Base-by-base conservation (phyloP, 2,888 invertebrate genomes). In the Leptopilina drosophilae region DNA sequence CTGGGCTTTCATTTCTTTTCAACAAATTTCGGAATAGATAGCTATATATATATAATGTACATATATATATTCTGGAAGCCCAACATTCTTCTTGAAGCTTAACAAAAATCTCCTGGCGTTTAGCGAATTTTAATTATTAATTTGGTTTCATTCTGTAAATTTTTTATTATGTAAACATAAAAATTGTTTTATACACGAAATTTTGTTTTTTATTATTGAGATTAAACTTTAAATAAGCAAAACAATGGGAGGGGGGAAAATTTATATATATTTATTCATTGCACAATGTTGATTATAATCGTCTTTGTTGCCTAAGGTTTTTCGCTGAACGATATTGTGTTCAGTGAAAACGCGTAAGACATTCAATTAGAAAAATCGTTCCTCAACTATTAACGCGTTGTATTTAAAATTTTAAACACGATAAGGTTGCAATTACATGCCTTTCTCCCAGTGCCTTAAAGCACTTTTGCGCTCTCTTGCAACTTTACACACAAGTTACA, bases 351-450 rank as follows among this genome's bases (percentile, higher is more conserved):
- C 80, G 76, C 80, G 78, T 77, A 76, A 79, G 78, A 66, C 80
- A 80, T 81, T 81, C 79, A 81, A 82, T 81, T 80, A 79, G 77
- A 79, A 77, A 80, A 82, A 82, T 79, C 73, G 49, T 73, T 73
- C n/a, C 73, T 56, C 56, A 64, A 76, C 73, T 80, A 79, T 79
- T 69, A 77, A 75, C 9, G 66, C 75, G 80, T 40, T 73, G 73
- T 73, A 73, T 73, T 73, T 73, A 20, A 20, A 20, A 20, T 20
- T 20, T 20, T 20, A 73, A 75, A 77, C 65, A 69, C 78, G 81
- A 73, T 73, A 73, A 73, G 56, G 33, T 73, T 64, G 80, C 78
- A 76, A 82, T 82, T 80, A 82, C 77, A 80, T 56, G 78, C 56
- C 78, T 73, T 73, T 73, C 73, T 73, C 73, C 53, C 12, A 2